Evolutionary conservation across 2,888 invertebrate species (phyloP).

Genomic region (Cephus nigrinus): DNA sequence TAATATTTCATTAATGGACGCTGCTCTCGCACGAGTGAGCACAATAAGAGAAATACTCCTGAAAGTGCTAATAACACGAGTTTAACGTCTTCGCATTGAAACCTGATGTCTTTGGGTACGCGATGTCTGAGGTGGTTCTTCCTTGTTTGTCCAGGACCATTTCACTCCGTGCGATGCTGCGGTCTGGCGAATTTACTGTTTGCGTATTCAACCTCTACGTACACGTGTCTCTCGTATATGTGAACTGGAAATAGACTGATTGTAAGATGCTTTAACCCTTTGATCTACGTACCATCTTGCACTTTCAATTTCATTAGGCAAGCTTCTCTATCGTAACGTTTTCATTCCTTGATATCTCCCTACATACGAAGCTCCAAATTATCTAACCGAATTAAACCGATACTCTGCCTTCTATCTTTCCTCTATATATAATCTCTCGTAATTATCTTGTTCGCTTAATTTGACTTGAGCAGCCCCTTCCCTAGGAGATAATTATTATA

Average conservation of each 20-base stretch:
- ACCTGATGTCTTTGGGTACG: not conserved
- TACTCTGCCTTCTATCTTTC: not conserved
- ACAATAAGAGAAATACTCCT: not conserved
- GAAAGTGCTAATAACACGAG: not conserved
- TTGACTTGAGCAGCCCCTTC: not conserved
- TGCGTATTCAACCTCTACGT: not conserved
- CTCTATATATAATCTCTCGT: not conserved
- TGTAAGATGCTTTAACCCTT: not conserved
- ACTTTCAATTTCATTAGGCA: not conserved
- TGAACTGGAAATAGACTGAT: not conserved
- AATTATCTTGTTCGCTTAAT: not conserved
- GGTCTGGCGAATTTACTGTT: not conserved
- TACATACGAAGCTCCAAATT: not conserved
- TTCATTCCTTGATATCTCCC: not conserved
- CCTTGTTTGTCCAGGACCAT: not conserved
- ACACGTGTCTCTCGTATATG: not conserved
- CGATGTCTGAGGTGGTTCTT: not conserved
- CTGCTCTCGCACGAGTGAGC: not conserved
- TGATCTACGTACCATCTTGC: not conserved
- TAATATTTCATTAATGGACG: not conserved
- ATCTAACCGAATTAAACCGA: not conserved
- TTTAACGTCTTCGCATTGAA: not conserved
- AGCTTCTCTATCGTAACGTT: not conserved
- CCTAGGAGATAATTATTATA: not conserved
- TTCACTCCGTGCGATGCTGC: not conserved